phyloP scores from a whole-genome alignment of 2,797 vertebrate genomes.

The Manis javanica region DNA sequence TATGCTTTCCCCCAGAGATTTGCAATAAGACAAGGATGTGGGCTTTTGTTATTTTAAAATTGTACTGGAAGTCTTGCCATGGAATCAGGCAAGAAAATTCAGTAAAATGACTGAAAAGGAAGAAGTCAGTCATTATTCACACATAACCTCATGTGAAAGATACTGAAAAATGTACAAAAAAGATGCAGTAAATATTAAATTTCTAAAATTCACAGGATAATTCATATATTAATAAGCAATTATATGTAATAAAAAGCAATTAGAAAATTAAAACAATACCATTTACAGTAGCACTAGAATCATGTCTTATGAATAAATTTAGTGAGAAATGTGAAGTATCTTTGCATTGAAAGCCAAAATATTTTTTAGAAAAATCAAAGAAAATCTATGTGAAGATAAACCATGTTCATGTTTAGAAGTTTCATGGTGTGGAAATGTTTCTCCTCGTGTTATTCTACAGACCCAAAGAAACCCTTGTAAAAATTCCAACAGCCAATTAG shows the following conservation, averaged over 20 bases:
- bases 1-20: not conserved
- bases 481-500: not conserved
- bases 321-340: not conserved
- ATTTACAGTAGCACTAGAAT: not conserved
- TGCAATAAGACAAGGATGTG: not conserved
- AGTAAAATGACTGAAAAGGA: not conserved
- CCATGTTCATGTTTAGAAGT: not conserved
- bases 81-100: not conserved
- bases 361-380: not conserved
- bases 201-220: not conserved
- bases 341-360: not conserved
- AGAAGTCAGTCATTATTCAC: not conserved
- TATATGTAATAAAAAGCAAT: not conserved
- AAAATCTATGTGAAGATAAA: not conserved
- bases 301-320: not conserved
- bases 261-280: not conserved
- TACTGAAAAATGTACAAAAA: not conserved
- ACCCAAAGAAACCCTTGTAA: not conserved
- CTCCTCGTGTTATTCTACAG: not conserved
- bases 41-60: not conserved
- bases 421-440: not conserved
- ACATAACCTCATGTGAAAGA: not conserved
- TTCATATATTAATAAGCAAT: not conserved
- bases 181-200: not conserved
- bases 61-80: not conserved